phyloP scores from a whole-genome alignment of 2,797 vertebrate genomes.

The Liasis olivaceus region DNA sequence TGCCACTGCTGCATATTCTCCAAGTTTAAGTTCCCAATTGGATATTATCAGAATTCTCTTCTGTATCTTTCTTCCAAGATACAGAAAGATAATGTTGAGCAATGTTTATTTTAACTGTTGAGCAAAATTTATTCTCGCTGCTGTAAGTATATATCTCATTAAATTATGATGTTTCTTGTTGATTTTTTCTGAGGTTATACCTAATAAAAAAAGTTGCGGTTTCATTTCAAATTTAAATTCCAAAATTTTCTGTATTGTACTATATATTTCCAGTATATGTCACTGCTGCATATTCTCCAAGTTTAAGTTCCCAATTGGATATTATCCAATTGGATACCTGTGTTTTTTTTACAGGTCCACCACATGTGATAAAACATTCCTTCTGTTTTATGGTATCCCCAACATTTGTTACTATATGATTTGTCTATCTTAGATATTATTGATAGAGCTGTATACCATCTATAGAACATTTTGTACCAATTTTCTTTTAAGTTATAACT shows the following conservation, averaged over 20 bases:
- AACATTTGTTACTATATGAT: not conserved
- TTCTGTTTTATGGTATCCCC: not conserved
- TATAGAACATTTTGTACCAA: not conserved
- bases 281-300: too few relatives aligned
- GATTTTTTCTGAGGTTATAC: not conserved
- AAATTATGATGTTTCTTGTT: not conserved
- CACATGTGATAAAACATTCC: not conserved
- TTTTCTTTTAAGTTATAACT: not conserved
- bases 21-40: not conserved
- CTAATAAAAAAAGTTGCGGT: not conserved
- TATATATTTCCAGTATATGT: not conserved
- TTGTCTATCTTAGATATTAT: not conserved
- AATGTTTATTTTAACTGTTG: not conserved
- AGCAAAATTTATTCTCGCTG: not conserved
- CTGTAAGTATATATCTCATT: not conserved
- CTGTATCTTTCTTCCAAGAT: not conserved
- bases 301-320: too few relatives aligned
- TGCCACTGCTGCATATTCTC: not conserved
- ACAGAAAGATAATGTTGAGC: too few relatives aligned
- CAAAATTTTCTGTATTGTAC: not conserved
- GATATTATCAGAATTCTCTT: not conserved
- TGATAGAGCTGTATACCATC: not conserved
- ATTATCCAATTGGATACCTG: too few relatives aligned
- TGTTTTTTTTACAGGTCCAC: too few relatives aligned
- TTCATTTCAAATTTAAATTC: not conserved